Evolutionary conservation across 2,888 invertebrate genomes (phyloP).

Genomic region (Conops quadrifasciatus): DNA sequence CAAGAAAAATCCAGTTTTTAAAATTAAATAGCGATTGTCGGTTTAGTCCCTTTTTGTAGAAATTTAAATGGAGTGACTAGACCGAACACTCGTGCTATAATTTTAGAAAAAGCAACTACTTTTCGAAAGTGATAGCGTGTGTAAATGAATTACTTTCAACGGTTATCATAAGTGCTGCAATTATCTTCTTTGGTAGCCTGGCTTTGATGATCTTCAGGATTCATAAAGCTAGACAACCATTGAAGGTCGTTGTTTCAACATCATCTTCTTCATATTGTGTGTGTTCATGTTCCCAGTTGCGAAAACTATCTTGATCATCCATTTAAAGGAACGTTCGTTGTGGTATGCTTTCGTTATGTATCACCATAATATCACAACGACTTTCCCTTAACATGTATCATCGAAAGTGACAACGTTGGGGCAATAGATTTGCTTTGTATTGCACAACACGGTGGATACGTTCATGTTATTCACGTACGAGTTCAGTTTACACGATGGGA

Average conservation of each 20-base stretch:
- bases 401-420: not conserved
- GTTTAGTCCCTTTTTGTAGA: constrained; percentile 57
- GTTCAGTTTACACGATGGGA: too few species aligned
- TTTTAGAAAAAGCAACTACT: constrained; percentile 59
- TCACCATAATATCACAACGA: constrained; percentile 34
- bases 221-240: constrained; percentile 66
- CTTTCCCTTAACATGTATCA: constrained; percentile 24
- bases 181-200: constrained; percentile 63
- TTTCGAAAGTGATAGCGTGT: not conserved
- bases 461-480: too few species aligned
- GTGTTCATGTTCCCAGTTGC: not conserved
- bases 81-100: constrained; percentile 66
- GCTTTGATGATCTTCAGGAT: constrained; percentile 53
- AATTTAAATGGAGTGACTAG: constrained; percentile 59
- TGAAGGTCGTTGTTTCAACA: constrained; percentile 61
- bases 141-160: not conserved
- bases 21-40: constrained; percentile 66
- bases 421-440: not conserved
- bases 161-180: constrained; percentile 46
- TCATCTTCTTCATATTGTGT: constrained; percentile 41
- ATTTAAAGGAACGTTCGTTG: constrained; percentile 28
- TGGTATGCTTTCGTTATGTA: constrained; percentile 13
- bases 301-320: not conserved
- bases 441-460: not conserved
- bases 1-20: constrained; percentile 50